A percentile compares a stretch with the other conserved stretches of the same genome.
phyloP scores from a whole-genome alignment of 2,888 invertebrate genomes.

The Temnothorax ravouxi region DNA sequence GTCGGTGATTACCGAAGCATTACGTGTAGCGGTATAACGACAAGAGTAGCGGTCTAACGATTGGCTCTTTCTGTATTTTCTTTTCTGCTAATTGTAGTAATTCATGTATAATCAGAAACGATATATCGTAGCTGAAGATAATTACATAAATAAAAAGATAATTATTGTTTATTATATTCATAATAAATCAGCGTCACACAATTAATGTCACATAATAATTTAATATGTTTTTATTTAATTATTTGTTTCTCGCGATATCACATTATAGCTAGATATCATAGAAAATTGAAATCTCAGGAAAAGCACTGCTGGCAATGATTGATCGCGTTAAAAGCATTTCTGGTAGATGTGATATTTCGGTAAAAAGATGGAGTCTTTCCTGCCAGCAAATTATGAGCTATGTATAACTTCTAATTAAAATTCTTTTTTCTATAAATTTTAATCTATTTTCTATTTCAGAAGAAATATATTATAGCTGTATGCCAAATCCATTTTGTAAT shows the following conservation, averaged over 20 bases:
- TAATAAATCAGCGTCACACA: not conserved
- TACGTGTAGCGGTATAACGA: constrained; percentile 33
- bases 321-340: constrained; percentile 38
- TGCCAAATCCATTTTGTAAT: not conserved
- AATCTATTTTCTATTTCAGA: not conserved
- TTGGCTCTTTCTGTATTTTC: not conserved
- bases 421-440: not conserved
- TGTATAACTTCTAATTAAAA: not conserved
- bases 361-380: constrained; percentile 33
- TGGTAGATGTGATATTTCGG: constrained; percentile 25
- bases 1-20: constrained; percentile 20
- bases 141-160: not conserved
- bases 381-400: not conserved
- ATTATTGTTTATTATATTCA: not conserved
- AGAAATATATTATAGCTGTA: not conserved
- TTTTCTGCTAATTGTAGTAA: not conserved
- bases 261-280: not conserved
- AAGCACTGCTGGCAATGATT: constrained; percentile 10
- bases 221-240: not conserved
- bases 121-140: not conserved
- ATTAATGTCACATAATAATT: not conserved
- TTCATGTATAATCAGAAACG: not conserved
- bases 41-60: not conserved
- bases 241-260: not conserved
- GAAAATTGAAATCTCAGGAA: constrained; percentile 21